Percentiles rank a stretch among this genome's conserved stretches.
These are phyloP conservation scores for Malurus melanocephalus DNA, from an alignment of 2,113 vertebrate species.

Conservation along the genomic window DNA sequence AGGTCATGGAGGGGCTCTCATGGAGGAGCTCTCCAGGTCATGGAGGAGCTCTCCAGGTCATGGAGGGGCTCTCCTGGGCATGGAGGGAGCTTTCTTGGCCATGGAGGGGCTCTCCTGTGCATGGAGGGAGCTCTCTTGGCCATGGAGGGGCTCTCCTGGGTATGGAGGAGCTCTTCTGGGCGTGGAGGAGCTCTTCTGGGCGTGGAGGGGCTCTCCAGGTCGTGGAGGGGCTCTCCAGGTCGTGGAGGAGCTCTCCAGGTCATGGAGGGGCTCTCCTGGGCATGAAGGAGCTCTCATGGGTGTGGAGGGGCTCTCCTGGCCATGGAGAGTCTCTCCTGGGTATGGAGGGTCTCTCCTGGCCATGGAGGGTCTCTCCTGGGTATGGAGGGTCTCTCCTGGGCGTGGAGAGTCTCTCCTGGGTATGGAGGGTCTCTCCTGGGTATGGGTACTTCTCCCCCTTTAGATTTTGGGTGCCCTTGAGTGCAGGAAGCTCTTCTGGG, in stretches of 20 bases:
- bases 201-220: neutral
- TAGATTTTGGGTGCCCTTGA: rapidly evolving
- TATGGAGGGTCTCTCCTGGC: too few relatives aligned
- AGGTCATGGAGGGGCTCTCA: neutral
- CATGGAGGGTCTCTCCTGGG: neutral
- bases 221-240: too few relatives aligned
- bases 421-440: neutral
- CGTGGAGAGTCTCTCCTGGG: neutral
- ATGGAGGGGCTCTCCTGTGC: neutral
- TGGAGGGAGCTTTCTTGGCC: neutral
- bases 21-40: neutral
- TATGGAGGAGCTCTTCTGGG: rapidly evolving
- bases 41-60: too few relatives aligned
- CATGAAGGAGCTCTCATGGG: too few relatives aligned
- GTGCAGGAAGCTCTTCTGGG: neutral
- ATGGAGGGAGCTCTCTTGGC: neutral
- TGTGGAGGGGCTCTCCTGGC: too few relatives aligned
- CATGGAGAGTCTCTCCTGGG: neutral
- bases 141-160: neutral
- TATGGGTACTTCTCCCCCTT: neutral
- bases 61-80: neutral
- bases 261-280: too few relatives aligned
- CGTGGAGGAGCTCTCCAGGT: neutral
- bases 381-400: too few relatives aligned
- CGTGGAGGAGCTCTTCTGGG: too few relatives aligned